Percentiles rank a stretch among this genome's conserved stretches.
Conservation (phyloP, 2,797 vertebrate genomes). For the Glyptemys insculpta region DNA sequence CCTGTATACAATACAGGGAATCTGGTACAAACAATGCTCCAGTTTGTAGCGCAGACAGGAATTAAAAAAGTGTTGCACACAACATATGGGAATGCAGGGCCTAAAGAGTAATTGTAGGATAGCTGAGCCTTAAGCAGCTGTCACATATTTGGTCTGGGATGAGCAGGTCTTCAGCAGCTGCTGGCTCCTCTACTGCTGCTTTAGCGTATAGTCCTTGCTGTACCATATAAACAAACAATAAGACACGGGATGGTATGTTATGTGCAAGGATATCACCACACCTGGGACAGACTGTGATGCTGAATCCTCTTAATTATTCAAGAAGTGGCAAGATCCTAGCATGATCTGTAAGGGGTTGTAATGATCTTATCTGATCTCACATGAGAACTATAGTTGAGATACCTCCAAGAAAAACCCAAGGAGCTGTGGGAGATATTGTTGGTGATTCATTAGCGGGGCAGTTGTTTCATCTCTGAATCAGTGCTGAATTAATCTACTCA, state of each 20-base stretch:
- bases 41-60: background rate
- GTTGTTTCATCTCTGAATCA: conserved; percentile 19
- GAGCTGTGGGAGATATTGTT: background rate
- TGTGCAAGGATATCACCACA: background rate
- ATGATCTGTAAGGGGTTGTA: background rate
- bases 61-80: background rate
- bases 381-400: conserved; percentile 19
- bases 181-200: background rate
- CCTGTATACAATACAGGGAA: background rate
- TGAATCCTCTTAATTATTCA: background rate
- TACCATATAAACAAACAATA: background rate
- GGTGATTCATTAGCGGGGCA: background rate
- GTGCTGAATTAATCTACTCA: background rate
- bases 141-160: background rate
- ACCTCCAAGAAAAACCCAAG: background rate
- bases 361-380: background rate
- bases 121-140: background rate
- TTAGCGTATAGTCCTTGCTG: background rate
- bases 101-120: background rate
- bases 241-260: background rate
- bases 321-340: background rate
- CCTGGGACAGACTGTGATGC: background rate
- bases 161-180: background rate
- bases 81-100: background rate
- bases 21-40: background rate